Evolutionary conservation across 2,888 invertebrate species (phyloP).

Genomic region (Galerucella pusilla): DNA sequence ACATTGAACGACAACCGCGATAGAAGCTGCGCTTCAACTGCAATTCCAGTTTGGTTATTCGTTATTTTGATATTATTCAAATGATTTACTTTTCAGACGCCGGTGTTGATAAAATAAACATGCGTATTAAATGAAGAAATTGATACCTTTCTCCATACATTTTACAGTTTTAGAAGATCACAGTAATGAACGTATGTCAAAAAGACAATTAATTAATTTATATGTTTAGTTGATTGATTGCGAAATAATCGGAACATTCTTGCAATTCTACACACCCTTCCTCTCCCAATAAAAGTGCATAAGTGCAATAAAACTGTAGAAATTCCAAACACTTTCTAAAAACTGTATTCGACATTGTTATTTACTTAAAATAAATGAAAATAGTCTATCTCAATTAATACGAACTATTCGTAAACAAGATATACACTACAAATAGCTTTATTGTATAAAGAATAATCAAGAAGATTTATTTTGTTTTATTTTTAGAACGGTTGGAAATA

Average conservation of each 20-base stretch:
- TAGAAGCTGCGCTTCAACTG: too few species aligned
- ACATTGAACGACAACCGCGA: too few species aligned
- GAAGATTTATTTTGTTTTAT: slow-evolving; percentile 9
- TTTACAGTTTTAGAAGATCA: too few species aligned
- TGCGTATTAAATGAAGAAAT: too few species aligned
- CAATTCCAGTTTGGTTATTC: too few species aligned
- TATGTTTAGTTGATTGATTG: background rate
- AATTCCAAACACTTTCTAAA: background rate
- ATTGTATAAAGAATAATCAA: slow-evolving; percentile 1
- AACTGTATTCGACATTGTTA: background rate
- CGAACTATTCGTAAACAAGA: background rate
- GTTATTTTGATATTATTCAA: too few species aligned
- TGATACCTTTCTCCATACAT: too few species aligned
- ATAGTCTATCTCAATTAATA: background rate
- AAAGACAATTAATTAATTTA: background rate
- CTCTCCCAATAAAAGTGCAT: background rate
- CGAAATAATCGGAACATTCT: background rate
- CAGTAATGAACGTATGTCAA: background rate
- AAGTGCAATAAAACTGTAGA: background rate
- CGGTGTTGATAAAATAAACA: too few species aligned
- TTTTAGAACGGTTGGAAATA: background rate
- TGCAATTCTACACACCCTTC: background rate
- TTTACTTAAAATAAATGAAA: background rate
- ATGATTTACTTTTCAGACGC: too few species aligned
- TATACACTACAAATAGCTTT: background rate